Evolutionary conservation across 2,888 invertebrate species (phyloP).

Genomic region (Ichneumoninae sp.): DNA sequence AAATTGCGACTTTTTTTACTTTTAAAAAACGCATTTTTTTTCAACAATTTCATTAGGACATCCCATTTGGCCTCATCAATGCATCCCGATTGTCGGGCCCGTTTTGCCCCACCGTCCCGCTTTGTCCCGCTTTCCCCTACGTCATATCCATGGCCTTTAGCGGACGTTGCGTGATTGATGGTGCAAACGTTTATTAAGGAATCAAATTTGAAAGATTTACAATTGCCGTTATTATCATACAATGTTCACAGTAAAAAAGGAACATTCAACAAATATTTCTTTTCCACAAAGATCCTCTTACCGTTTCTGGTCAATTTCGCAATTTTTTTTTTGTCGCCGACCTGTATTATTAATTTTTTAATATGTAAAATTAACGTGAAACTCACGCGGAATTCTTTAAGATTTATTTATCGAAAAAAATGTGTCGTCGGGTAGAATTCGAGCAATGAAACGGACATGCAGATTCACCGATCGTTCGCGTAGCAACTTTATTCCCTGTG

Average conservation of each 20-base stretch:
- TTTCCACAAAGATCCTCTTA: not conserved
- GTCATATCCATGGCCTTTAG: not conserved
- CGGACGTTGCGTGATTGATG: not conserved
- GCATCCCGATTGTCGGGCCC: too few relatives aligned
- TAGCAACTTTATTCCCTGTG: slow-evolving; percentile 80
- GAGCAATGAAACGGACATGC: slow-evolving; percentile 73
- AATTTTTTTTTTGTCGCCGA: not conserved
- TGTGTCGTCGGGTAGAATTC: slow-evolving; percentile 18
- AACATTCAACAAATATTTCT: not conserved
- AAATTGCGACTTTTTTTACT: too few relatives aligned
- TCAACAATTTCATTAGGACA: too few relatives aligned
- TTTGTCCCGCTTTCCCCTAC: not conserved
- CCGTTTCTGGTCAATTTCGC: not conserved
- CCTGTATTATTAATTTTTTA: not conserved
- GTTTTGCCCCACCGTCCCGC: too few relatives aligned
- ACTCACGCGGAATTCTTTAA: not conserved
- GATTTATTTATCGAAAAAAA: slow-evolving; percentile 13
- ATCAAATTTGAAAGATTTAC: not conserved
- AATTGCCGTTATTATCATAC: not conserved
- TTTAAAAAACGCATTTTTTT: too few relatives aligned
- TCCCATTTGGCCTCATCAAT: too few relatives aligned
- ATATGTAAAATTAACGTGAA: not conserved
- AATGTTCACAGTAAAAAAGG: not conserved
- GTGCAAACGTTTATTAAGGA: not conserved
- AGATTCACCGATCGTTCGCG: slow-evolving; percentile 79